These are phyloP conservation scores for Lutjanus campechanus DNA, from an alignment of 2,797 vertebrate species.

Conservation along the genomic window DNA sequence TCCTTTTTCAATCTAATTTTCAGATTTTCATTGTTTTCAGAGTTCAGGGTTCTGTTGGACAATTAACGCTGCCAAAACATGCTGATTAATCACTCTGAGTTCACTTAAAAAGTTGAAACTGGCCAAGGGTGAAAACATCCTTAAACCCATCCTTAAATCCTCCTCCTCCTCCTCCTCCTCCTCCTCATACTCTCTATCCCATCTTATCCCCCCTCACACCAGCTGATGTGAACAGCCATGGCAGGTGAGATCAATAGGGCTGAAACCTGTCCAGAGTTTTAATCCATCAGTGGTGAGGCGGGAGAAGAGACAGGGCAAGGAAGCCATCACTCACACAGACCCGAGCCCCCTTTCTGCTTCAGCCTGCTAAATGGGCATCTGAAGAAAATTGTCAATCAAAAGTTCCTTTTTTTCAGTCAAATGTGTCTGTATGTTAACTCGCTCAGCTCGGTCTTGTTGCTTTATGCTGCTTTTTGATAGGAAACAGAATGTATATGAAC, in stretches of 20 bases:
- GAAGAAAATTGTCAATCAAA: slow-evolving; percentile 63
- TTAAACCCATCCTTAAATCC: background rate
- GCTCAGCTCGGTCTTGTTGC: background rate
- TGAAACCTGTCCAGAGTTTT: slow-evolving; percentile 80
- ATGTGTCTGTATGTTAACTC: slow-evolving; percentile 10
- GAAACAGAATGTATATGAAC: background rate
- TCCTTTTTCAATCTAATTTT: slow-evolving; percentile 14
- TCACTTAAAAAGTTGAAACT: slow-evolving; percentile 32
- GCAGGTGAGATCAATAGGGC: slow-evolving; percentile 82
- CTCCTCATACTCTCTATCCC: slow-evolving; percentile 19
- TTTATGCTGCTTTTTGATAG: background rate
- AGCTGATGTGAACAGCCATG: slow-evolving; percentile 74
- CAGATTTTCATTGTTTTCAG: background rate
- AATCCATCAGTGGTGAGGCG: slow-evolving; percentile 78
- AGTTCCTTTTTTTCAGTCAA: background rate
- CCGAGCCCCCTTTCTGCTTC: slow-evolving; percentile 31
- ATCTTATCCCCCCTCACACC: slow-evolving; percentile 30
- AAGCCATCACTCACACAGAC: slow-evolving; percentile 73
- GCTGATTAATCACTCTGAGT: slow-evolving; percentile 31
- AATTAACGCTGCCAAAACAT: slow-evolving; percentile 16
- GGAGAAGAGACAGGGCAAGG: slow-evolving; percentile 72
- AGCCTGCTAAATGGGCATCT: slow-evolving; percentile 70
- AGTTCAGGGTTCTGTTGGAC: background rate
- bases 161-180: fast-evolving
- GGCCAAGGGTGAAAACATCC: slow-evolving; percentile 37